Conservation (phyloP, 2,113 vertebrate genomes). For the Monopterus albus region DNA sequence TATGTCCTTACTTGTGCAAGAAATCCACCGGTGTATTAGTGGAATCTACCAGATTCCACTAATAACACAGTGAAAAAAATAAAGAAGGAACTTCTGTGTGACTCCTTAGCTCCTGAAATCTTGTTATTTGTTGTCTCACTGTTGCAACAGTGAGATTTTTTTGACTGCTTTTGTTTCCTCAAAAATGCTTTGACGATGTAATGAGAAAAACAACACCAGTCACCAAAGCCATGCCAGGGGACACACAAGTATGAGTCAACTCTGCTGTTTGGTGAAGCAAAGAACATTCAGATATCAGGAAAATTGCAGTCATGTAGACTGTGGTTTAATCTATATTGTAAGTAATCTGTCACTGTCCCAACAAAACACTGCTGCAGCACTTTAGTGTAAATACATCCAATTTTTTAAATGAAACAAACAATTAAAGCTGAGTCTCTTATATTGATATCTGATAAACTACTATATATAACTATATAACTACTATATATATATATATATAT, state of each 20-base stretch:
- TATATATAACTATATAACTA: no score
- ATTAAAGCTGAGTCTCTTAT: not conserved
- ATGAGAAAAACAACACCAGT: not conserved
- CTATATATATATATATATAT: no score
- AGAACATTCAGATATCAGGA: not conserved
- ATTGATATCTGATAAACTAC: no score
- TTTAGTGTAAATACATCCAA: not conserved
- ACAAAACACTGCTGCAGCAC: no score
- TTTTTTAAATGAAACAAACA: not conserved
- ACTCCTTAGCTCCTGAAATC: not conserved
- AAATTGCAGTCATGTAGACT: not conserved
- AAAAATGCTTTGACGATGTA: no score
- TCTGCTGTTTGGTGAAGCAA: not conserved
- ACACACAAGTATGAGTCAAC: not conserved
- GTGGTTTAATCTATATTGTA: no score
- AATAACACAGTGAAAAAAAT: no score
- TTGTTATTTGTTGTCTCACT: not conserved
- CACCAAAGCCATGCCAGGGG: not conserved
- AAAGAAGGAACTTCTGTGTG: no score
- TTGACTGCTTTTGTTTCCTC: slow-evolving; percentile 4
- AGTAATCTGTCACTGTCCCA: no score
- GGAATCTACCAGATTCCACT: no score
- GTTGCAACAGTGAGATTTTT: not conserved
- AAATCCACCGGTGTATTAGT: no score
- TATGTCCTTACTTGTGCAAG: not conserved